Evolutionary conservation across 2,888 invertebrate species (phyloP), one percentile per base, ranked within the genome.

Genomic region (Noctua janthina): DNA sequence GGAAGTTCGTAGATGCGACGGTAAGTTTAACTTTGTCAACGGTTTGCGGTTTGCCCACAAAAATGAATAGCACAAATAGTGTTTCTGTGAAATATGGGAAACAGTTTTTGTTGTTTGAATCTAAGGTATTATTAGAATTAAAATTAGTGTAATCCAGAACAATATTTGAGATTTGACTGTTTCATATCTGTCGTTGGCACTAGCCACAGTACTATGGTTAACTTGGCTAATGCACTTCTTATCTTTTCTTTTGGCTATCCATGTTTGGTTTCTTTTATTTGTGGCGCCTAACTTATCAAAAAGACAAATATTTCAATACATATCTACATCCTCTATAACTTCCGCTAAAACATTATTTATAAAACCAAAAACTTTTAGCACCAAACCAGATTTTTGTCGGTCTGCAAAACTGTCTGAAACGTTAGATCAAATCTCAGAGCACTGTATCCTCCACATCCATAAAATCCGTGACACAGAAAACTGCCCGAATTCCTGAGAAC

Each of bases 51-150:
- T 87, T 78, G 79, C 70, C 49, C 46, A 88, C 82, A 89, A 89
- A 87, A 90, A 90, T 88, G 83, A 86, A 81, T 76, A 82, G 75
- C 74, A 86, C 82, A 87, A 84, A 86, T 85, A 78, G 79, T 74
- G 54, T 78, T 84, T 85, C 86, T 83, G 89, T 91, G 91, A 90
- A 89, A 88, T 92, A 92, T 91, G 90, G 90, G 83, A 78, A 43
- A 76, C 35, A 80, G 78, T 79, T 88, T 87, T 88, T 86, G 74
- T 77, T 76, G 67, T 79, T 74, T 77, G 73, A 46, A 78, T 70
- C 66, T 62, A 35, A 71, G 56, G 39, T 76, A 70, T 74, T 78
- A 82, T 73, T 56, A 66, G 59, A 80, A 69, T 77, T n/a, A 20
- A 68, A 70, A 85, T 78, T 76, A 75, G 59, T 62, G 4, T 72